Base-by-base conservation (phyloP, 2,888 invertebrate genomes). In the Habrosyne pyritoides region DNA sequence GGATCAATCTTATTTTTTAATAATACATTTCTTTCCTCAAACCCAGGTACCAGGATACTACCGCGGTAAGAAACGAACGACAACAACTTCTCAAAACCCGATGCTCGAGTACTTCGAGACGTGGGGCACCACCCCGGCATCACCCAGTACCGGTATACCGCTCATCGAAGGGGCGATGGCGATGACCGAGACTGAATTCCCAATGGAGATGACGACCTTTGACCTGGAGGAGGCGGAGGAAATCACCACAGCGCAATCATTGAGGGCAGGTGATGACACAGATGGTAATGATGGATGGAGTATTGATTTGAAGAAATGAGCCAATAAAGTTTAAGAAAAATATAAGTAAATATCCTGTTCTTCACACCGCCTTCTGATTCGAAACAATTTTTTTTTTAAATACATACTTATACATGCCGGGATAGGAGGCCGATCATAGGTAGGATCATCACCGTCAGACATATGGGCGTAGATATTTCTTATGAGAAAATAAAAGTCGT, bases 31-130 rank as follows among this genome's bases (percentile, higher is more conserved):
- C 8, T 2, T 47, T 22, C 12, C 24, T 18, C n/a, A n/a, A n/a
- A n/a, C 26, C 8, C 75, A 88, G 89, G 88, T 88, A 86, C 81
- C 86, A 0, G 53, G 14, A 0, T 82, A 88, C 71, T 85, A 86
- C 66, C 71, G 69, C 2, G 81, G 71, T 1, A 61, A 59, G 22
- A 73, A 60, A 7, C 71, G 69, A 0, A 83, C 84, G 0, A 86
- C 86, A 0, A 78, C 83, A 0, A 62, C 69, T 0, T 65, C 66
- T 0, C 46, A 8, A 2, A 61, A 66, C 0, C 57, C 64, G 0
- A 21, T 77, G 1, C 22, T 57, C 3, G 59, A 61, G 0, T 67
- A 69, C 58, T 61, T 81, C 7, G 54, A 60, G 0, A 67, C 66
- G 0, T 73, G 72, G 61, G 53, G 26, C 21, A 51, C 52, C 0